These are phyloP conservation scores for Lagopus muta DNA, from an alignment of 2,113 vertebrate species.

Conservation along the genomic window DNA sequence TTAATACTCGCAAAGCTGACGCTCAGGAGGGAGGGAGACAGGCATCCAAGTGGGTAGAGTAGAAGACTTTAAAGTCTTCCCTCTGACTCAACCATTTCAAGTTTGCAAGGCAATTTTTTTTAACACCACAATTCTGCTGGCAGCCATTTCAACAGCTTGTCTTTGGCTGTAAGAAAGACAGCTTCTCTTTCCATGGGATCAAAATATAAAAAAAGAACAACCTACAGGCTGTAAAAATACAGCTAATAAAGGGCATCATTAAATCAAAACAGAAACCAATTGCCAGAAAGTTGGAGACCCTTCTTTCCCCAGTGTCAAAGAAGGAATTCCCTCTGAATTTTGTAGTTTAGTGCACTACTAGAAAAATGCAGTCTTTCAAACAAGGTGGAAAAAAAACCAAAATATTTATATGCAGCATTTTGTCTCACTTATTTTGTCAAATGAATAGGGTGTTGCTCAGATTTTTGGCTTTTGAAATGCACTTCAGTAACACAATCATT, in stretches of 20 bases:
- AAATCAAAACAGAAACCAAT: neutral
- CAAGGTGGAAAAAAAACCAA: neutral
- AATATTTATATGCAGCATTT: neutral
- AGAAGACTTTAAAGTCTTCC: neutral
- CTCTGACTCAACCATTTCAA: neutral
- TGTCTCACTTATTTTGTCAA: neutral
- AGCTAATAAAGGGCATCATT: neutral
- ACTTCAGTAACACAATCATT: neutral
- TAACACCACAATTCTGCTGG: constrained; percentile 14
- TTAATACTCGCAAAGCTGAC: neutral
- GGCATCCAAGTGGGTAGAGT: neutral
- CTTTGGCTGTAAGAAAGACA: constrained; percentile 24
- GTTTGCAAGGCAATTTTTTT: neutral
- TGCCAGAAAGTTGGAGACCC: neutral
- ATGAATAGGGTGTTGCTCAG: neutral
- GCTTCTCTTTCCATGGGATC: neutral
- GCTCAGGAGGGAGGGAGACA: neutral
- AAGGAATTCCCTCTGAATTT: neutral
- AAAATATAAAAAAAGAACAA: constrained; percentile 11
- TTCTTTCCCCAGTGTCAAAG: neutral
- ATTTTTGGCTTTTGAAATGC: neutral
- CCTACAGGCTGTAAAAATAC: neutral
- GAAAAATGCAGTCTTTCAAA: neutral
- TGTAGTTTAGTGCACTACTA: neutral
- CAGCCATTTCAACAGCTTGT: constrained; percentile 63